Evolutionary conservation across 2,797 vertebrate species (phyloP).

Genomic region (Hozukius guyotensis): DNA sequence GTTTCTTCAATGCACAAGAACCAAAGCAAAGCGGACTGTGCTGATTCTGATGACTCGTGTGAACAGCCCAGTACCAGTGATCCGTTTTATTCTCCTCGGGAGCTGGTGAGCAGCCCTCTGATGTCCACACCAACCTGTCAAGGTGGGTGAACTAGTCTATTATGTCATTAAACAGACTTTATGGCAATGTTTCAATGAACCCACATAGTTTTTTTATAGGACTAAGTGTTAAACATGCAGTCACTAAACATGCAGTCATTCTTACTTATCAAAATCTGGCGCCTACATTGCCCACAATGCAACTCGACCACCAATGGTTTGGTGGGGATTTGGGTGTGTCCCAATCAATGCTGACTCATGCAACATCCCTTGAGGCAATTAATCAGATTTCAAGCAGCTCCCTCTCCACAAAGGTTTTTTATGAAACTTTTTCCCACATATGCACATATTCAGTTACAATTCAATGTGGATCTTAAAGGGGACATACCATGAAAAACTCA

Average conservation of each 20-base stretch:
- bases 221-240: not conserved
- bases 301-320: not conserved
- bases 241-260: no score
- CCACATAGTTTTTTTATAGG: not conserved
- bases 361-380: no score
- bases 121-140: conserved; percentile 80
- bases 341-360: no score
- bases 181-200: not conserved
- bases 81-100: conserved; percentile 84
- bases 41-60: conserved; percentile 91
- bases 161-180: no score
- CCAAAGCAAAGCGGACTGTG: conserved; percentile 87
- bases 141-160: conserved; percentile 78
- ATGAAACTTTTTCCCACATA: no score
- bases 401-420: no score
- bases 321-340: not conserved
- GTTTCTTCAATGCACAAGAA: conserved; percentile 87
- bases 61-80: conserved; percentile 86
- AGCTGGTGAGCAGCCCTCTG: conserved; percentile 84
- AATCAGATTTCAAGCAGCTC: no score
- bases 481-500: not conserved
- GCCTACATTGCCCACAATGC: no score
- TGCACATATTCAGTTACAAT: no score
- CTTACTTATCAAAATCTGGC: no score
- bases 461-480: not conserved